Conservation (phyloP, 2,797 vertebrate species). For the Leuciscus waleckii region DNA sequence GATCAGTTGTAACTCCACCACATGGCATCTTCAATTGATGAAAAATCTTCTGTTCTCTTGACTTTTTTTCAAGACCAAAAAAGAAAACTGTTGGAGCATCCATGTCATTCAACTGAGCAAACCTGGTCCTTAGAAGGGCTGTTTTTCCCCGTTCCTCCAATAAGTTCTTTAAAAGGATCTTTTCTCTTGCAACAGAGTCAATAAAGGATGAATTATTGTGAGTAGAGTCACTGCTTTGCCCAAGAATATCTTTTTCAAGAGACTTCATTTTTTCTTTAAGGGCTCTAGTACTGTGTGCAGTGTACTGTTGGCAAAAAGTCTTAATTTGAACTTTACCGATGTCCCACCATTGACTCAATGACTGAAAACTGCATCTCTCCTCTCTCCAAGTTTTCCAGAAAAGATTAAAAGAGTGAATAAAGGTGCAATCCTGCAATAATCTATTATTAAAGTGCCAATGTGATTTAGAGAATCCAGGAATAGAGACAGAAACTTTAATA, state of each 20-base stretch:
- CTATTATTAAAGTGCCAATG: not conserved
- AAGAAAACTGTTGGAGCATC: slow-evolving; percentile 9
- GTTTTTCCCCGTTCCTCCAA: not conserved
- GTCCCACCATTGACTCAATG: not conserved
- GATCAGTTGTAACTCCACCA: not conserved
- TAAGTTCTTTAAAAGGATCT: not conserved
- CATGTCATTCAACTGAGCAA: not conserved
- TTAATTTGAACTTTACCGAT: not conserved
- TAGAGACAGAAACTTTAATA: not conserved
- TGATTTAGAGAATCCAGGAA: not conserved
- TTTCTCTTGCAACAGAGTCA: not conserved
- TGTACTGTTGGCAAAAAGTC: slow-evolving; percentile 4
- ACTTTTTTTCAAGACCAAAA: slow-evolving; percentile 6
- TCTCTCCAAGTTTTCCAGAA: not conserved
- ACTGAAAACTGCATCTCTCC: not conserved
- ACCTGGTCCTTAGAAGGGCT: not conserved
- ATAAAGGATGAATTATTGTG: not conserved
- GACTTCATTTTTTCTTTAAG: not conserved
- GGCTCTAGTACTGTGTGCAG: not conserved
- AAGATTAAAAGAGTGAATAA: slow-evolving; percentile 10
- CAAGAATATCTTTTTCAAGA: not conserved
- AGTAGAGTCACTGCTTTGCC: not conserved
- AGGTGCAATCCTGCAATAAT: not conserved
- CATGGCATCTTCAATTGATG: not conserved
- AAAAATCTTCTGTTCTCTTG: not conserved